These are phyloP conservation scores for Meiosimyza decipiens DNA, from an alignment of 2,888 invertebrate species.

Conservation along the genomic window DNA sequence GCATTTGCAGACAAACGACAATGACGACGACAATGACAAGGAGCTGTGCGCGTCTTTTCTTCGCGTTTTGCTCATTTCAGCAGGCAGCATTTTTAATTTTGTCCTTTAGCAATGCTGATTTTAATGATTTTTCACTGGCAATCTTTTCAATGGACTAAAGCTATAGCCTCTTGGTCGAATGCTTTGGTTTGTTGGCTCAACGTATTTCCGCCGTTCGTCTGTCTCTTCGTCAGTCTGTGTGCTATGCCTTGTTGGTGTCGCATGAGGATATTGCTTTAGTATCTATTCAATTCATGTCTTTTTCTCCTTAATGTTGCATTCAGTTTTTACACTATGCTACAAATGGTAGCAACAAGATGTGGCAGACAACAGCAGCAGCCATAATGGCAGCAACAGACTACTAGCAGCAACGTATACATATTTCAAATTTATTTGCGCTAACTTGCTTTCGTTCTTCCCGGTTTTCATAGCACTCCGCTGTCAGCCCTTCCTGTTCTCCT, in stretches of 20 bases:
- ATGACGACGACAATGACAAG: too few species aligned
- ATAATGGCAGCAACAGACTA: constrained; percentile 15
- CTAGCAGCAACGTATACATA: background rate
- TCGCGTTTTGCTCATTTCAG: too few species aligned
- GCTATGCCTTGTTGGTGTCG: constrained; percentile 6
- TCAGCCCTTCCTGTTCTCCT: background rate
- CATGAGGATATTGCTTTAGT: background rate
- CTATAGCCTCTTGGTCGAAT: too few species aligned
- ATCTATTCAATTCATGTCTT: background rate
- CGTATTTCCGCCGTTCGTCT: background rate
- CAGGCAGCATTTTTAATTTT: too few species aligned
- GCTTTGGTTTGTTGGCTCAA: background rate
- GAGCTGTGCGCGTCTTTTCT: background rate
- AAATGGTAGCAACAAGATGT: constrained; percentile 23
- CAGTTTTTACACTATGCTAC: background rate
- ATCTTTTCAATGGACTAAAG: too few species aligned
- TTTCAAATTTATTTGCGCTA: constrained; percentile 22
- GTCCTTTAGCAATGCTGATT: constrained; percentile 6
- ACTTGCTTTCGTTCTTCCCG: background rate
- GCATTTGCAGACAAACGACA: too few species aligned
- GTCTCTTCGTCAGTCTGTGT: constrained; percentile 1
- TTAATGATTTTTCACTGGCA: background rate
- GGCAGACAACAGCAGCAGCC: constrained; percentile 1
- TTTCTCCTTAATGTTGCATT: background rate
- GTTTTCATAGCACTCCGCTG: background rate